Base-by-base conservation (phyloP, 2,113 vertebrate genomes). In the Percina caprodes region DNA sequence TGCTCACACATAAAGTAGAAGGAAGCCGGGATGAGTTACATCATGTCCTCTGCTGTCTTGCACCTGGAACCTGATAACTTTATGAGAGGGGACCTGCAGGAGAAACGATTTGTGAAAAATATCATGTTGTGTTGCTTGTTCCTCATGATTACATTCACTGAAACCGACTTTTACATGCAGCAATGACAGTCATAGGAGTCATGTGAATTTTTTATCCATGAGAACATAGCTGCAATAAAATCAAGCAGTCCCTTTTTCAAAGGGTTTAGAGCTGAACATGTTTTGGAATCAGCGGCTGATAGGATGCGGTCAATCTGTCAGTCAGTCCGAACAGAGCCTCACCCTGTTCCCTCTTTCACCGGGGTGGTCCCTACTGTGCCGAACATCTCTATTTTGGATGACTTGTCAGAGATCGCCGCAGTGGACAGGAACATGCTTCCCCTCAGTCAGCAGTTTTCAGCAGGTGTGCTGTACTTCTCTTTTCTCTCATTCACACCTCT, bases 361-460 rank as follows among this genome's bases (percentile, higher is more conserved):
- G 26, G 81, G 89, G 90, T 88, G 90, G 85, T 93, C 90, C 80
- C 51, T 52, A 45, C 75, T 42, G 8, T 12, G 49, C 55, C 2
- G 46, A 74, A 74, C 51, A 66, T 87, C 86, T 76, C 30, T 49
- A 52, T 16, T 54, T 7, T 2, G 30, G 30, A 39, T n/a, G 26
- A 54, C 77, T 83, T 92, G 89, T 92, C 91, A 73, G 78, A 68
- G 81, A 79, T 83, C 52, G 61, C 52, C 9, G 3, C 26, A 63
- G 67, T 55, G 62, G 86, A 86, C 79, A 88, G 89, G 88, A 92
- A 90, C 70, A 61, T 48, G n/a, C 71, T 88, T 89, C 75, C 77
- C 52, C 72, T 90, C 70, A 69, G 80, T 94, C 93, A 91, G 89
- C 89, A 88, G 69, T 89, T 94, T 92, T 86, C 76, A 90, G 90